These are phyloP conservation scores for Parthenolecanium corni DNA, from an alignment of 2,888 invertebrate species.

Conservation along the genomic window DNA sequence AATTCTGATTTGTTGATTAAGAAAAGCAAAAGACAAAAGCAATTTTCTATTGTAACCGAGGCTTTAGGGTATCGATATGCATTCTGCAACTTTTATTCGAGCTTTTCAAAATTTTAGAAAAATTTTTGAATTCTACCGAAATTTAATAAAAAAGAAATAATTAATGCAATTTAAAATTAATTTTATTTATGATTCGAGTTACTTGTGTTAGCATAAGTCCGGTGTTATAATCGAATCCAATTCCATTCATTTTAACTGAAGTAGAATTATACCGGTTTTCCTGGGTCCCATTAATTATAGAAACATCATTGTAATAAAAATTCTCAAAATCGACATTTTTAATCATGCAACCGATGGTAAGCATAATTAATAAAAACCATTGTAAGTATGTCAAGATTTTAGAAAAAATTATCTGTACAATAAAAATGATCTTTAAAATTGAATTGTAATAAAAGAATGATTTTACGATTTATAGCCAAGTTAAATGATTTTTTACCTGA, in stretches of 20 bases:
- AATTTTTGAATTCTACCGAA: no score
- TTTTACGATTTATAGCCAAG: no score
- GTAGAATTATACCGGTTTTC: background rate
- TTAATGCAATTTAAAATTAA: no score
- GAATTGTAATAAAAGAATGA: background rate
- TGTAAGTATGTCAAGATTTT: slow-evolving; percentile 67
- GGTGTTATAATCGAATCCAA: slow-evolving; percentile 21
- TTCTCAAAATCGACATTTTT: slow-evolving; percentile 48
- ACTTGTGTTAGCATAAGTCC: slow-evolving; percentile 12
- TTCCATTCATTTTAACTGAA: slow-evolving; percentile 11
- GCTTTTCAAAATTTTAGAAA: background rate
- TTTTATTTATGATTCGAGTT: no score
- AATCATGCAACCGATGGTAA: slow-evolving; percentile 82
- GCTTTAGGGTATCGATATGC: no score
- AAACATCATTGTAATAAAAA: background rate
- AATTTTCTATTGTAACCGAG: no score
- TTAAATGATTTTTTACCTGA: slow-evolving; percentile 51
- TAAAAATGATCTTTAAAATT: background rate
- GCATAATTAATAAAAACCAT: slow-evolving; percentile 75
- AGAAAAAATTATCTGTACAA: slow-evolving; percentile 67
- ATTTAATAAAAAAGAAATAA: no score
- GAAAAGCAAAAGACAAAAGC: no score
- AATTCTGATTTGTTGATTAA: no score
- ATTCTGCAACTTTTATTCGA: no score
- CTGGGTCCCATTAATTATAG: no score